phyloP scores from a whole-genome alignment of 2,888 invertebrate genomes.

The Drosophila greeni region DNA sequence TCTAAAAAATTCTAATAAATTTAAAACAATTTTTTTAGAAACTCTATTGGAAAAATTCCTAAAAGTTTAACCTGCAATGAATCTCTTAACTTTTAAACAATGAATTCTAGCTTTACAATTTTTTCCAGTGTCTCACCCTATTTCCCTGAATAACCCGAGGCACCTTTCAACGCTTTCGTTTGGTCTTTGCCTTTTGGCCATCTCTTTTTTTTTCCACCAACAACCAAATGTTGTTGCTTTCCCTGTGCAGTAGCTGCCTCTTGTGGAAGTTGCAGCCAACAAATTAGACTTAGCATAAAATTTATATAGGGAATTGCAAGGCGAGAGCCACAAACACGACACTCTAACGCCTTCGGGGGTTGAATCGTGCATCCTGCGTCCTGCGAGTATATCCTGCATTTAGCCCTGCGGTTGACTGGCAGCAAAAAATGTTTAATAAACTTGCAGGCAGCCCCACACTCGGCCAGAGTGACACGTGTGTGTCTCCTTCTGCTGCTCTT shows the following conservation, averaged over 20 bases:
- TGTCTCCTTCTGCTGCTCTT: conserved; percentile 2
- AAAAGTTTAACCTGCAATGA: not conserved
- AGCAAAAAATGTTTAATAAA: conserved; percentile 34
- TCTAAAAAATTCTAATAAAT: not conserved
- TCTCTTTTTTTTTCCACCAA: not conserved
- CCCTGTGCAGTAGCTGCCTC: not conserved
- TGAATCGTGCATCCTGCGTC: conserved; percentile 1
- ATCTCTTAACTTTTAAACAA: not conserved
- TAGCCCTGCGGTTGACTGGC: conserved; percentile 20
- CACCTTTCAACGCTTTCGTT: conserved; percentile 13
- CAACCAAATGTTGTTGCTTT: not conserved
- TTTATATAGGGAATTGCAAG: conserved; percentile 18
- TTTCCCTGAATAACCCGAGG: conserved; percentile 9
- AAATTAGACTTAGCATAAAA: conserved; percentile 34
- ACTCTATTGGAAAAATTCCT: not conserved
- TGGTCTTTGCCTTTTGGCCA: conserved; percentile 9
- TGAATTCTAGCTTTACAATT: not conserved
- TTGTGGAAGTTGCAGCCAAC: conserved; percentile 30
- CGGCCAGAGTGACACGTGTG: conserved; percentile 25
- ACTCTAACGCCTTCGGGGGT: conserved; percentile 8
- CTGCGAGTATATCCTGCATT: conserved; percentile 1
- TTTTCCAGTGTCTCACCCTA: not conserved
- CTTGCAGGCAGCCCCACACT: conserved; percentile 9
- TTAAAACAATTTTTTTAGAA: fast-evolving
- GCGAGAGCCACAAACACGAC: conserved; percentile 13